A percentile compares a stretch with the other conserved stretches of the same genome.
Conservation (phyloP, 2,888 invertebrate genomes). For the Cryptophagus acutangulus region DNA sequence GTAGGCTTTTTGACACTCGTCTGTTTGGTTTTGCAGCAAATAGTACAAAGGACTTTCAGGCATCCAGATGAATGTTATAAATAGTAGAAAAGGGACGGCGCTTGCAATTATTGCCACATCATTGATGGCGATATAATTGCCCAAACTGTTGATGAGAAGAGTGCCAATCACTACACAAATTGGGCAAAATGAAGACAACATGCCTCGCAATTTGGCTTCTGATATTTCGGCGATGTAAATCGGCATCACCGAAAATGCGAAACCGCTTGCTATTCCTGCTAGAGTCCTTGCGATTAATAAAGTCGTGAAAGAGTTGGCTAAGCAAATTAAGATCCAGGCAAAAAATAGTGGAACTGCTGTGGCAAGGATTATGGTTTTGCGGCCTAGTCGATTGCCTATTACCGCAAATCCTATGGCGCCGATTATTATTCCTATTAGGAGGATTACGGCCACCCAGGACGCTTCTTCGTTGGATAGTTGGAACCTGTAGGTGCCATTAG, state of each 20-base stretch:
- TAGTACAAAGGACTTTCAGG: slow-evolving; percentile 58
- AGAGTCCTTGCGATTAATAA: slow-evolving; percentile 54
- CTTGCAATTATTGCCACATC: slow-evolving; percentile 51
- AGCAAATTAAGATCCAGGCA: slow-evolving; percentile 60
- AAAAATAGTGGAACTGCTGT: slow-evolving; percentile 58
- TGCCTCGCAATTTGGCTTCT: slow-evolving; percentile 53
- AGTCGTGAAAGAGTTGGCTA: slow-evolving; percentile 53
- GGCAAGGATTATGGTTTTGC: slow-evolving; percentile 59
- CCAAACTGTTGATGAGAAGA: slow-evolving; percentile 51
- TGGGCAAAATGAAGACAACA: slow-evolving; percentile 56
- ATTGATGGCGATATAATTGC: slow-evolving; percentile 49
- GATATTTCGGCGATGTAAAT: slow-evolving; percentile 60
- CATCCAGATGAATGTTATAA: slow-evolving; percentile 50
- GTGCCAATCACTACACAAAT: slow-evolving; percentile 52
- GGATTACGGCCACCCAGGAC: slow-evolving; percentile 61
- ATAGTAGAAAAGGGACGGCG: slow-evolving; percentile 47
- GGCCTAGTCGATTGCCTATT: slow-evolving; percentile 60
- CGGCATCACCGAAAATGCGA: slow-evolving; percentile 48
- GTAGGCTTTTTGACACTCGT: slow-evolving; percentile 50
- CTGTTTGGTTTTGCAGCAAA: slow-evolving; percentile 44
- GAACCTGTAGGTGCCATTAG: slow-evolving; percentile 50
- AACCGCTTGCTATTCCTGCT: slow-evolving; percentile 55
- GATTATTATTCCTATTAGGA: slow-evolving; percentile 59
- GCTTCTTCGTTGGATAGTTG: slow-evolving; percentile 51
- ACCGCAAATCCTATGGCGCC: slow-evolving; percentile 60